Evolutionary conservation across 2,113 vertebrate species (phyloP).

Genomic region (Solea senegalensis): DNA sequence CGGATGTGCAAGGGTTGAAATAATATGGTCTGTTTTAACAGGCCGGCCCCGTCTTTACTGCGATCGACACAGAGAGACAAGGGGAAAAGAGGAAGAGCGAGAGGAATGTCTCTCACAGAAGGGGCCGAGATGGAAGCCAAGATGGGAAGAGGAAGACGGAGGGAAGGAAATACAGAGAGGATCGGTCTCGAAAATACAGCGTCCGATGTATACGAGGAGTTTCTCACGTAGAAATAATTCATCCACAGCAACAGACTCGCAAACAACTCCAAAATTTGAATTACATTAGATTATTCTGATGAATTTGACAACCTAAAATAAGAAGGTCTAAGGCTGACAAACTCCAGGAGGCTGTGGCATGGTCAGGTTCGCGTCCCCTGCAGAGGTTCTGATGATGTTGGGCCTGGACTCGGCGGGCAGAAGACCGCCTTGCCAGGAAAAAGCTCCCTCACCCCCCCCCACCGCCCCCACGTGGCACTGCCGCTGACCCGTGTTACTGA

Average conservation of each 20-base stretch:
- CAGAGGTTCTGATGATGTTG: constrained; percentile 66
- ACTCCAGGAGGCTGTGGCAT: constrained; percentile 44
- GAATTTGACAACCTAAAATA: constrained; percentile 33
- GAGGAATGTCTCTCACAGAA: constrained; percentile 92
- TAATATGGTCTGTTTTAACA: constrained; percentile 37
- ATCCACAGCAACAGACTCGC: constrained; percentile 3
- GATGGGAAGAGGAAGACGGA: constrained; percentile 36
- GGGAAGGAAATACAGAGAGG: neutral
- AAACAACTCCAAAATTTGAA: constrained; percentile 3
- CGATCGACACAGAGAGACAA: constrained; percentile 30
- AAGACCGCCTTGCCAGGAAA: constrained; percentile 64
- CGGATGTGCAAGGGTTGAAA: constrained; percentile 5
- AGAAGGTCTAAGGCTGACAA: constrained; percentile 25
- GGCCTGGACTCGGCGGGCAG: constrained; percentile 61
- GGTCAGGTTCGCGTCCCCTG: constrained; percentile 60
- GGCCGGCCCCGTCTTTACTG: constrained; percentile 28
- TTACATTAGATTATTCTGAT: constrained; percentile 40
- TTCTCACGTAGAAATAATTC: constrained; percentile 1
- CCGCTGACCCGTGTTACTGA: constrained; percentile 82
- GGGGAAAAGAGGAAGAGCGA: constrained; percentile 17
- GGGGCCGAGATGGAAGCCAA: constrained; percentile 84
- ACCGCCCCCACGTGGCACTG: constrained; percentile 68
- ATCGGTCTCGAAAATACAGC: neutral
- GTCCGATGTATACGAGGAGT: too few relatives aligned
- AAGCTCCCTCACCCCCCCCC: constrained; percentile 50